Percentiles rank a stretch among this genome's conserved stretches.
phyloP scores from a whole-genome alignment of 2,888 invertebrate genomes.

The Xiphydria camelus region DNA sequence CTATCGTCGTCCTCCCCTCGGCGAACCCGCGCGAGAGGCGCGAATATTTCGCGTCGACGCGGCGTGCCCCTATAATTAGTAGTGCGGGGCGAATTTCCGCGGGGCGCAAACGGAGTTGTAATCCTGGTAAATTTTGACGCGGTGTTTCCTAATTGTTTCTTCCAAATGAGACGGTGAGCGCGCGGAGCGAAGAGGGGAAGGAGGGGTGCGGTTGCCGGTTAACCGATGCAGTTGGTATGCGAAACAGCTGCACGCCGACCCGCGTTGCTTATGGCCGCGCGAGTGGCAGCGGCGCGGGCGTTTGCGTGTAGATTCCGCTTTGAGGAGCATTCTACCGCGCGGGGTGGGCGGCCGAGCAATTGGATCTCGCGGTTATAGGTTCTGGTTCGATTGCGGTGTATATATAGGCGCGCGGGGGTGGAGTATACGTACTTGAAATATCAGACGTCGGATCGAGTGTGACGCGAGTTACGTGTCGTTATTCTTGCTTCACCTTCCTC shows the following conservation, averaged over 20 bases:
- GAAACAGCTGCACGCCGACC: constrained; percentile 38
- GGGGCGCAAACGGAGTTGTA: constrained; percentile 6
- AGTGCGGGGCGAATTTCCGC: constrained; percentile 9
- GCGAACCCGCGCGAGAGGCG: no score
- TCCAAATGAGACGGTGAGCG: constrained; percentile 5
- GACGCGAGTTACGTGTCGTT: no score
- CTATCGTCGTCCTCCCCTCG: no score
- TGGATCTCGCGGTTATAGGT: no score
- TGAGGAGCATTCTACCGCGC: neutral
- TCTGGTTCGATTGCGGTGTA: no score
- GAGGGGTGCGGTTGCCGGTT: constrained; percentile 37
- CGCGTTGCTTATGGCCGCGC: constrained; percentile 19
- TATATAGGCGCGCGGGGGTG: no score
- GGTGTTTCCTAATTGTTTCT: neutral
- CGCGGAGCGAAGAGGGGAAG: constrained; percentile 17
- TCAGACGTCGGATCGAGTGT: no score
- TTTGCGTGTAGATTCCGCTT: constrained; percentile 18
- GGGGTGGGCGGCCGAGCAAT: neutral
- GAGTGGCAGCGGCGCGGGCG: constrained; percentile 14
- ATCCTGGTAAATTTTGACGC: constrained; percentile 6
- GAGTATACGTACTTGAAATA: no score
- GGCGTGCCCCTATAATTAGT: no score
- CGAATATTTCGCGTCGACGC: no score
- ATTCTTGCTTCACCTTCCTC: no score
- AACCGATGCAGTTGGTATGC: constrained; percentile 34